Evolutionary conservation across 2,888 invertebrate species (phyloP).

Genomic region (Oscheius sp.): DNA sequence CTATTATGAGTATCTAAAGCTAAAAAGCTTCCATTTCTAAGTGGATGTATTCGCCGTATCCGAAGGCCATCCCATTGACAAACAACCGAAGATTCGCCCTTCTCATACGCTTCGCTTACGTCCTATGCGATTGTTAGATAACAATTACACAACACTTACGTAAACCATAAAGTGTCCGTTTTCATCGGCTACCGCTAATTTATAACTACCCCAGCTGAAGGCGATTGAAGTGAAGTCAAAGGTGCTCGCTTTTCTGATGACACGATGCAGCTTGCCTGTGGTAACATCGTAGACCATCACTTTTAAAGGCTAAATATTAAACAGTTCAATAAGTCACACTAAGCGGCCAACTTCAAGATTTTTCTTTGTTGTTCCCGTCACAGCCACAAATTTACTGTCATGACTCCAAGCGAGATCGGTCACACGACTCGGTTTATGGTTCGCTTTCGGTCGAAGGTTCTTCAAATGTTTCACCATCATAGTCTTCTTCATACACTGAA

Average conservation of each 20-base stretch:
- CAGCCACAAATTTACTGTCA: slow-evolving; percentile 49
- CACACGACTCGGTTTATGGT: slow-evolving; percentile 20
- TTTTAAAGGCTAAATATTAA: slow-evolving; percentile 23
- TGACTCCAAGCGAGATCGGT: slow-evolving; percentile 53
- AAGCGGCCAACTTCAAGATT: background rate
- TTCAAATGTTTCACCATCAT: background rate
- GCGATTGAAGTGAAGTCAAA: slow-evolving; percentile 22
- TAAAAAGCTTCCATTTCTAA: slow-evolving; percentile 31
- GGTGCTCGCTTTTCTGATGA: slow-evolving; percentile 30
- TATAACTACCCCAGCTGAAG: slow-evolving; percentile 13
- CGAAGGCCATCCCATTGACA: slow-evolving; percentile 37
- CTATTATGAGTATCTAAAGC: slow-evolving; percentile 37
- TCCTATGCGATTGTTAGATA: slow-evolving; percentile 7
- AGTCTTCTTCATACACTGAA: slow-evolving; percentile 24
- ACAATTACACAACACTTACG: slow-evolving; percentile 26
- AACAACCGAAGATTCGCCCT: background rate
- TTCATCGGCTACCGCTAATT: slow-evolving; percentile 40
- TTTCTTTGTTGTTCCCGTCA: slow-evolving; percentile 35
- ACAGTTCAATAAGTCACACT: background rate
- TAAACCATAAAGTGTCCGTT: slow-evolving; percentile 32
- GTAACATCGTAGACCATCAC: slow-evolving; percentile 29
- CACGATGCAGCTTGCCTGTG: slow-evolving; percentile 21
- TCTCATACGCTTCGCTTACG: background rate
- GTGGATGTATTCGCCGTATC: slow-evolving; percentile 31
- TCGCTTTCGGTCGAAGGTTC: slow-evolving; percentile 1